A percentile compares a stretch with the other conserved stretches of the same genome.
Conservation (phyloP, 1,140 invertebrate species). For the Parapsyche elsis region DNA sequence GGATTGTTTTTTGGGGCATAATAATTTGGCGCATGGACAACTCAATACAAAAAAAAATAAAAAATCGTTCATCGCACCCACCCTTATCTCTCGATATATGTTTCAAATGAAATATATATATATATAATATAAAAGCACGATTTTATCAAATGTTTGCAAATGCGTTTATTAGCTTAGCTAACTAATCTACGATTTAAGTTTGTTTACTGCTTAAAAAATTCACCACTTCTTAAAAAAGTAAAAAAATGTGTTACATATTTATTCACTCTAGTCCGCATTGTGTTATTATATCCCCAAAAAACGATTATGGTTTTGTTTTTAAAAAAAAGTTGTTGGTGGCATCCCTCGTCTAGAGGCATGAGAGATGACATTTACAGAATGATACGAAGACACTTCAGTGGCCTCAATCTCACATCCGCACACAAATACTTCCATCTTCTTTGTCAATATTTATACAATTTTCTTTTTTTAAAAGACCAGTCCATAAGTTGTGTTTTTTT, state of each 20-base stretch:
- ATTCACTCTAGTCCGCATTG: too few relatives aligned
- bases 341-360: conserved; percentile 32
- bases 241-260: conserved; percentile 19
- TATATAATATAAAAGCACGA: too few relatives aligned
- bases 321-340: neutral
- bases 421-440: conserved; percentile 55
- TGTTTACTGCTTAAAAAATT: neutral
- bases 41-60: too few relatives aligned
- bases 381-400: conserved; percentile 52
- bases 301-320: neutral
- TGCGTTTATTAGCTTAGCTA: too few relatives aligned
- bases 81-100: too few relatives aligned
- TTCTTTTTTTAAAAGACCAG: conserved; percentile 57
- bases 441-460: conserved; percentile 57
- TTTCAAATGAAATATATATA: too few relatives aligned
- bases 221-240: conserved; percentile 23
- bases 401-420: conserved; percentile 53
- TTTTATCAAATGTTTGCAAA: too few relatives aligned
- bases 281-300: neutral
- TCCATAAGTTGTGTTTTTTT: conserved; percentile 52
- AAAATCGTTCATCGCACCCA: neutral
- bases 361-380: conserved; percentile 45
- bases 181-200: neutral
- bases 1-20: conserved; percentile 35
- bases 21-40: conserved; percentile 10